A percentile compares a stretch with the other conserved stretches of the same genome.
These are phyloP conservation scores for Orestias chungarensis DNA, from an alignment of 2,797 vertebrate species.

Conservation along the genomic window DNA sequence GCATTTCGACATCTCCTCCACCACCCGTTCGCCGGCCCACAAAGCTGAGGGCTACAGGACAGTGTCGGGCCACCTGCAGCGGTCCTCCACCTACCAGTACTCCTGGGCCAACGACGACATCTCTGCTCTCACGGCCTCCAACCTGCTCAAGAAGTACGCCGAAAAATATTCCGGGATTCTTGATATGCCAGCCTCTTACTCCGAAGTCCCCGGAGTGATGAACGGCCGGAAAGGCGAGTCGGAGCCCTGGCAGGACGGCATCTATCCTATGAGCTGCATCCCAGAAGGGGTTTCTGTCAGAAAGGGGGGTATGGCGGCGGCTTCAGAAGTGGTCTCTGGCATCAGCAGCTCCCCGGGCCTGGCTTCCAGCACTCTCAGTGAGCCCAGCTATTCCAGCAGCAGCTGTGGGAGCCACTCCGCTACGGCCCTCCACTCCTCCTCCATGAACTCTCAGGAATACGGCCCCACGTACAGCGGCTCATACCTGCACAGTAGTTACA, in stretches of 20 bases:
- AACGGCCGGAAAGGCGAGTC: conserved; percentile 92
- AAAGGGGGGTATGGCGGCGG: conserved; percentile 88
- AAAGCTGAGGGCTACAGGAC: conserved; percentile 94
- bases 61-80: conserved; percentile 79
- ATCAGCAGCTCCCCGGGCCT: conserved; percentile 95
- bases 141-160: conserved; percentile 97
- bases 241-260: conserved; percentile 94
- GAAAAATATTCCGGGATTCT: conserved; percentile 97
- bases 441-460: conserved; percentile 94
- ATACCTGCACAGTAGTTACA: conserved; percentile 93
- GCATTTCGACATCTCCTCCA: conserved; percentile 99
- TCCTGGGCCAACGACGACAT: conserved; percentile 99
- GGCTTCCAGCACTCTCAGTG: conserved; percentile 89
- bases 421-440: conserved; percentile 87
- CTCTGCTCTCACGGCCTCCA: conserved; percentile 95
- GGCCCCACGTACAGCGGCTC: conserved; percentile 90
- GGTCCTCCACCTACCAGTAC: conserved; percentile 88
- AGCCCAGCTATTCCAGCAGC: conserved; percentile 93
- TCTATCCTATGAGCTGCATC: conserved; percentile 95
- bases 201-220: conserved; percentile 83
- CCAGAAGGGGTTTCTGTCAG: conserved; percentile 88
- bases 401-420: conserved; percentile 92
- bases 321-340: conserved; percentile 89
- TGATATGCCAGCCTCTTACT: conserved; percentile 88
- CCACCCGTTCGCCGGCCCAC: conserved; percentile 94